Conservation (phyloP, 1,140 invertebrate species). For the Meteorus sp. region DNA sequence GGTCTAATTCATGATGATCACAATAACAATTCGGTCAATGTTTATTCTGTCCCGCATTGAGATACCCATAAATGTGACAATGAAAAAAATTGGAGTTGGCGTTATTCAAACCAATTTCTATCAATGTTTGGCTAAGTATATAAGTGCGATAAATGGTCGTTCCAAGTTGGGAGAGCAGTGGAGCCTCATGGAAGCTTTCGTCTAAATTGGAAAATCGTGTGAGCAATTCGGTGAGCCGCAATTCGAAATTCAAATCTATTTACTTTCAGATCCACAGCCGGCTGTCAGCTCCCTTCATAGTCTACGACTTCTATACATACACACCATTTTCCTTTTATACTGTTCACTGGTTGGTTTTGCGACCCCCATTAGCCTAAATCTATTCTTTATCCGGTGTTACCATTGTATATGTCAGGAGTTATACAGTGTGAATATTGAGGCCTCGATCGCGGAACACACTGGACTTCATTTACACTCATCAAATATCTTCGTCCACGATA, state of each 20-base stretch:
- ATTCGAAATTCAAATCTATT: slow-evolving; percentile 17
- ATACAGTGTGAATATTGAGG: slow-evolving; percentile 1
- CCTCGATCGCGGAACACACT: no score
- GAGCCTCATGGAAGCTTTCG: slow-evolving; percentile 3
- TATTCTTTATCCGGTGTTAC: not conserved
- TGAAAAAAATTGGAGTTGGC: no score
- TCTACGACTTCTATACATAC: not conserved
- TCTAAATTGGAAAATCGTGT: slow-evolving; percentile 13
- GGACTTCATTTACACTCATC: no score
- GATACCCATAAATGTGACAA: no score
- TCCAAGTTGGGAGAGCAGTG: no score
- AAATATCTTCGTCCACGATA: no score
- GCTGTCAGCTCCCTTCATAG: not conserved
- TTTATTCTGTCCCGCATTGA: no score
- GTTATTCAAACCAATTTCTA: no score
- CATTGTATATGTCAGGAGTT: not conserved
- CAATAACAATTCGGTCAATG: no score
- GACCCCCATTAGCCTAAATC: slow-evolving; percentile 2
- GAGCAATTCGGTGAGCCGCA: not conserved
- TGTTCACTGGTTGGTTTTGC: slow-evolving; percentile 2
- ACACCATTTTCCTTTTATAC: not conserved
- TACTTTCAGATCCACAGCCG: not conserved
- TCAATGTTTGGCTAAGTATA: no score
- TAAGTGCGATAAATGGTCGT: no score
- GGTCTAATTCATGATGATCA: no score